These are phyloP conservation scores for Parazoanthus atlanticus DNA, from an alignment of 92 coral and sea anemone species.

Conservation along the genomic window DNA sequence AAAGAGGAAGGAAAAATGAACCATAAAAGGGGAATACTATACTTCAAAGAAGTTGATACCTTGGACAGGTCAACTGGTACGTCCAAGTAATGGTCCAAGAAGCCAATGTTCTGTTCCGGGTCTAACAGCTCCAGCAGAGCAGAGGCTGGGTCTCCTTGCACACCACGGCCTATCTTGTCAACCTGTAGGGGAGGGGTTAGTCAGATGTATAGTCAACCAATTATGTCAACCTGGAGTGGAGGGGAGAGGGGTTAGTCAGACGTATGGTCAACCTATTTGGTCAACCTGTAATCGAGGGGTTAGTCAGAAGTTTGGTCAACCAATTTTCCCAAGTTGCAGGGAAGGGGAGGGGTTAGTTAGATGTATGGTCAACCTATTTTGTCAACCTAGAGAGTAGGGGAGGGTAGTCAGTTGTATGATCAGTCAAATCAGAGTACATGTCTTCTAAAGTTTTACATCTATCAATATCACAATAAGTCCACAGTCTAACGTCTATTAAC, in stretches of 20 bases:
- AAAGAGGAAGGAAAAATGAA: no score
- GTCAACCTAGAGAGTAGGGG: no score
- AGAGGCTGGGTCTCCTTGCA: constrained; percentile 97
- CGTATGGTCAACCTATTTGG: background rate
- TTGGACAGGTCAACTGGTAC: constrained; percentile 96
- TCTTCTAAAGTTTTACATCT: no score
- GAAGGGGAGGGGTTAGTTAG: no score
- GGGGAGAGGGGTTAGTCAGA: background rate
- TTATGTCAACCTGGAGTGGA: constrained; percentile 78
- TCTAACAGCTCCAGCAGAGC: constrained; percentile 93
- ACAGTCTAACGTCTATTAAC: no score
- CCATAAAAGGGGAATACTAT: background rate
- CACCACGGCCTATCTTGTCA: constrained; percentile 98
- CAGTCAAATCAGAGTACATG: no score
- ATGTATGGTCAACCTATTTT: no score
- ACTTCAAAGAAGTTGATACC: constrained; percentile 46
- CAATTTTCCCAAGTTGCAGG: no score
- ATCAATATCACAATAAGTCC: no score
- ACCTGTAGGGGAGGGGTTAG: constrained; percentile 55
- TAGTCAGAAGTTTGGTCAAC: no score
- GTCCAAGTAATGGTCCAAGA: constrained; percentile 95
- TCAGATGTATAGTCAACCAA: constrained; percentile 48
- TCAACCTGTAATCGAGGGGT: background rate
- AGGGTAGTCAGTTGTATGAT: no score
- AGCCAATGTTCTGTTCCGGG: constrained; percentile 97